Evolutionary conservation across 2,797 vertebrate species (phyloP).

Genomic region (Heteromormyrus szaboi): DNA sequence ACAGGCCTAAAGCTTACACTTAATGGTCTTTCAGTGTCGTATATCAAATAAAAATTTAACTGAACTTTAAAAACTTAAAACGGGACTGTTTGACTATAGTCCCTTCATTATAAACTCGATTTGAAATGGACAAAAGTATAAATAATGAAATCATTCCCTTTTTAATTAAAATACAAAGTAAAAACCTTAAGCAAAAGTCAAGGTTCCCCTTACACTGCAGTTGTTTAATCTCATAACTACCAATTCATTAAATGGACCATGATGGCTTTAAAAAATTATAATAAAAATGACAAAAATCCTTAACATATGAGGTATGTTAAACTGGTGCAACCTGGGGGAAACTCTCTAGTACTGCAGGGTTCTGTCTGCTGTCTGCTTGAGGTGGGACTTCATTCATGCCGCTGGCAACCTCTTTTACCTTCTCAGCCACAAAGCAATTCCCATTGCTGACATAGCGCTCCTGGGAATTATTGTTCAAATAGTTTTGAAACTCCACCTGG

Average conservation of each 20-base stretch:
- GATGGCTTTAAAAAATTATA: background rate
- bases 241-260: background rate
- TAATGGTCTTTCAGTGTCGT: slow-evolving; percentile 42
- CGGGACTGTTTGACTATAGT: slow-evolving; percentile 32
- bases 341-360: slow-evolving; percentile 80
- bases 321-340: slow-evolving; percentile 75
- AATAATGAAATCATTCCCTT: slow-evolving; percentile 29
- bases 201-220: slow-evolving; percentile 37
- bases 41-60: slow-evolving; percentile 33
- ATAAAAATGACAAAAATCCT: background rate
- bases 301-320: slow-evolving; percentile 52
- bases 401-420: slow-evolving; percentile 67
- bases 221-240: slow-evolving; percentile 21
- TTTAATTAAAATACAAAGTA: slow-evolving; percentile 34
- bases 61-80: slow-evolving; percentile 38
- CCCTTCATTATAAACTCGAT: slow-evolving; percentile 24
- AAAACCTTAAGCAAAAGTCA: slow-evolving; percentile 41
- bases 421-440: slow-evolving; percentile 63
- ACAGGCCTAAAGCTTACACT: slow-evolving; percentile 68
- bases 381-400: slow-evolving; percentile 76
- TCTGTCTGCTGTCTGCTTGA: slow-evolving; percentile 82
- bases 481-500: slow-evolving; percentile 82
- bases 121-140: slow-evolving; percentile 18
- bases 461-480: slow-evolving; percentile 83
- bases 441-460: slow-evolving; percentile 73